These are phyloP conservation scores for Eudorcas thomsonii DNA, from an alignment of 2,113 vertebrate genomes.

Conservation along the genomic window DNA sequence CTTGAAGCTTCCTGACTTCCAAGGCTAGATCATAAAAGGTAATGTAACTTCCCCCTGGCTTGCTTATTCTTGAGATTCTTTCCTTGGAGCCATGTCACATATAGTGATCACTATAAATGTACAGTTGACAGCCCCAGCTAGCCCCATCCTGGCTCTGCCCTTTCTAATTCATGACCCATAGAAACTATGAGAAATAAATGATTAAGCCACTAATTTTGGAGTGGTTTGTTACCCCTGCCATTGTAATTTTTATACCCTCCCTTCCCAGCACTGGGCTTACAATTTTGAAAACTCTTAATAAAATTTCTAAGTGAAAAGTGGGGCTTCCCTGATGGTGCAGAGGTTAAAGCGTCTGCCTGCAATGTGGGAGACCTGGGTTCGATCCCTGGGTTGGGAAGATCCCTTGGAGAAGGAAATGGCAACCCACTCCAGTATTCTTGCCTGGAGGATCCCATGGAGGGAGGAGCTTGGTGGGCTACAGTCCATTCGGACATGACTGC, in stretches of 20 bases:
- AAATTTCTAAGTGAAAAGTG: background rate
- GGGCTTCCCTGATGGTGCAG: too few relatives aligned
- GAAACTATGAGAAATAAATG: background rate
- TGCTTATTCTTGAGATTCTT: background rate
- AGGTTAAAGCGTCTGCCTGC: too few relatives aligned
- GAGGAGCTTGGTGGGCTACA: background rate
- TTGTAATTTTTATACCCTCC: background rate
- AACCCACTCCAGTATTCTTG: too few relatives aligned
- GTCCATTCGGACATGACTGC: too few relatives aligned
- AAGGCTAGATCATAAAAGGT: background rate
- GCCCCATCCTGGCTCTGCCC: background rate
- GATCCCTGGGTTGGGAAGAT: too few relatives aligned
- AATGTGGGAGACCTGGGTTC: too few relatives aligned
- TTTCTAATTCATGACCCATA: background rate
- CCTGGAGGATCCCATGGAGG: too few relatives aligned
- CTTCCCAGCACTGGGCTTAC: background rate
- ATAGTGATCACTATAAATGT: background rate
- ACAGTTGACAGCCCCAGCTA: background rate
- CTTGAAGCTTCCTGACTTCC: background rate
- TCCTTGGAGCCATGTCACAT: background rate
- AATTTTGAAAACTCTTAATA: background rate
- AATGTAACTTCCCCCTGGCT: background rate
- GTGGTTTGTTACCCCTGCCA: background rate
- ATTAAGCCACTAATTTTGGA: background rate
- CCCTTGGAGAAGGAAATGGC: too few relatives aligned